Percentiles rank a stretch among this genome's conserved stretches.
Conservation (phyloP, 2,888 invertebrate genomes). For the Caenorhabditis uteleia region DNA sequence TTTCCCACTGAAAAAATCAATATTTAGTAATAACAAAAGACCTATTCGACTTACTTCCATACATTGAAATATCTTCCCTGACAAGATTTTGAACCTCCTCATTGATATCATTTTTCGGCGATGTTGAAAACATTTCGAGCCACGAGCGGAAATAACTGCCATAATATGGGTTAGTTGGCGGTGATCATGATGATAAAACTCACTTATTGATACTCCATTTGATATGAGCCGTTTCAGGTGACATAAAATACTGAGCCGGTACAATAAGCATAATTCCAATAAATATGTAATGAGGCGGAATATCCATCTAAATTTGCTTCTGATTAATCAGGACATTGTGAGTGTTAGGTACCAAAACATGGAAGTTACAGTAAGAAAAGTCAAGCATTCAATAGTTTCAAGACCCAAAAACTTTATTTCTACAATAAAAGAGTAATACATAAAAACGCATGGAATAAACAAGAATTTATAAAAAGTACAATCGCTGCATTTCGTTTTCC, state of each 20-base stretch:
- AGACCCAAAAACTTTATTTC: too few relatives aligned
- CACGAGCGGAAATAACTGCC: too few relatives aligned
- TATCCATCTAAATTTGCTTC: conserved; percentile 47
- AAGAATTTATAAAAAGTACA: conserved; percentile 86
- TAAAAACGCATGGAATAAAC: too few relatives aligned
- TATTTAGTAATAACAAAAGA: too few relatives aligned
- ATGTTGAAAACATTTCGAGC: conserved; percentile 11
- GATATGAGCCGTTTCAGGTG: conserved; percentile 51
- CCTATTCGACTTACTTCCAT: too few relatives aligned
- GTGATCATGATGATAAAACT: background rate
- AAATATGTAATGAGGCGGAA: conserved; percentile 43
- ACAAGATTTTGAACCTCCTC: background rate
- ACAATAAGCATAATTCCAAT: conserved; percentile 48
- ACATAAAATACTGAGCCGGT: conserved; percentile 56
- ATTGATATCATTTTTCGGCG: background rate
- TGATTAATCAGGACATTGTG: too few relatives aligned
- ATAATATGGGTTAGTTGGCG: background rate
- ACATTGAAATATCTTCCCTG: too few relatives aligned
- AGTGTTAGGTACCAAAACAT: too few relatives aligned
- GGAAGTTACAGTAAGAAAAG: too few relatives aligned
- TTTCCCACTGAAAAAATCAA: conserved; percentile 29
- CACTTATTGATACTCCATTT: conserved; percentile 45
- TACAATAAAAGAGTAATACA: background rate
- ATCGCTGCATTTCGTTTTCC: conserved; percentile 90
- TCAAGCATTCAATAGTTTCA: too few relatives aligned